Percentiles rank a stretch among this genome's conserved stretches.
Evolutionary conservation across 2,888 invertebrate genomes (phyloP).

Genomic region (Thereva unica): DNA sequence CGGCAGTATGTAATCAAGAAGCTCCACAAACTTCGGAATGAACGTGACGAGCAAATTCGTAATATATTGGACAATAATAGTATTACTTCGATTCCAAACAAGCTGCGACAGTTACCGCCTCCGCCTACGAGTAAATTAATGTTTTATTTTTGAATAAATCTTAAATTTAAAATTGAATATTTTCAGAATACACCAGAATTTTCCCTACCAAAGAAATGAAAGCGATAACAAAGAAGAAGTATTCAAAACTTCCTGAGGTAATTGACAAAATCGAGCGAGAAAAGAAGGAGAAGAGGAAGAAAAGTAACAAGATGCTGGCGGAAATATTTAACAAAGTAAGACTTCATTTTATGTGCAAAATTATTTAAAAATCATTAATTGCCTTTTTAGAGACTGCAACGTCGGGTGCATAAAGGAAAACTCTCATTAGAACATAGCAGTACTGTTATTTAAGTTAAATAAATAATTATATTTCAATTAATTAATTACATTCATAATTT

Average conservation of each 20-base stretch:
- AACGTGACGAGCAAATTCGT: conserved; percentile 50
- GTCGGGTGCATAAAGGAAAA: conserved; percentile 53
- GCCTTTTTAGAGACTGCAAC: conserved; percentile 52
- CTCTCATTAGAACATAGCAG: conserved; percentile 54
- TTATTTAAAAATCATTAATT: neutral
- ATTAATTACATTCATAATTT: neutral
- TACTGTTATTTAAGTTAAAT: conserved; percentile 49
- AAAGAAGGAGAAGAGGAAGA: conserved; percentile 65
- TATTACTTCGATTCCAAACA: conserved; percentile 49
- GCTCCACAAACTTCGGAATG: conserved; percentile 51
- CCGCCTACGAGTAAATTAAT: conserved; percentile 52
- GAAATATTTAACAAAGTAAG: conserved; percentile 75
- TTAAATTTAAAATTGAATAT: conserved; percentile 10
- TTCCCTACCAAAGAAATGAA: conserved; percentile 65
- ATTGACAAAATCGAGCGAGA: conserved; percentile 65
- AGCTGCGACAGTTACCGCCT: conserved; percentile 53
- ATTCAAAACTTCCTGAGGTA: conserved; percentile 74
- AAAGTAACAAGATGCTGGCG: conserved; percentile 74
- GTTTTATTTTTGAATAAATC: neutral
- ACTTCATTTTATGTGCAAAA: conserved; percentile 7
- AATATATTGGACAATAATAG: conserved; percentile 51
- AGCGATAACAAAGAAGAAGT: conserved; percentile 65
- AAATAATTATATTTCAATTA: neutral
- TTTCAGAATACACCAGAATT: conserved; percentile 59
- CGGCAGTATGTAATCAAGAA: conserved; percentile 52